Percentiles rank a stretch among this genome's conserved stretches.
Evolutionary conservation across 2,888 invertebrate genomes (phyloP).

Genomic region (Bellardia bayeri): DNA sequence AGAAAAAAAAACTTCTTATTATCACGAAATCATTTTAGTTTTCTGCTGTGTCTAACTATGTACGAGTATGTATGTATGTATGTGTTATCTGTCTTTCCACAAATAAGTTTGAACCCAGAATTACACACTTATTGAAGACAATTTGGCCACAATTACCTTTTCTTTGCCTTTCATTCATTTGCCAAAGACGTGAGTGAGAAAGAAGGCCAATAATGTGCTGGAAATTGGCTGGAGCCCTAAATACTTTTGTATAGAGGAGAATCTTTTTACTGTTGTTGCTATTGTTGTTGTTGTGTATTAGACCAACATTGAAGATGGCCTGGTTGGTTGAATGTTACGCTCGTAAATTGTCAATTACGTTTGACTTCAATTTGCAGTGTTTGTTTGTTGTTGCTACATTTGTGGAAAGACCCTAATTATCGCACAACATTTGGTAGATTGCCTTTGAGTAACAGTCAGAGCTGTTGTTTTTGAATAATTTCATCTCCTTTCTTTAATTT

Average conservation of each 20-base stretch:
- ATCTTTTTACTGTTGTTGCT: neutral
- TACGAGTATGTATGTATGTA: too few species aligned
- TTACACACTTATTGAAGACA: conserved; percentile 71
- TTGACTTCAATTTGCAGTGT: neutral
- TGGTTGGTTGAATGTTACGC: conserved; percentile 57
- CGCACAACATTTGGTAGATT: conserved; percentile 70
- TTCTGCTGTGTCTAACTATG: neutral
- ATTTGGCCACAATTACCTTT: conserved; percentile 72
- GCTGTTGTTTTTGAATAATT: conserved; percentile 30
- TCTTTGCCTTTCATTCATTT: conserved; percentile 40
- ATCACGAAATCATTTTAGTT: conserved; percentile 66
- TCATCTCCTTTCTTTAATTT: conserved; percentile 15
- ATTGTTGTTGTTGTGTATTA: conserved; percentile 44
- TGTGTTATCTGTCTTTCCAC: neutral
- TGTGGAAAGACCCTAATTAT: conserved; percentile 68
- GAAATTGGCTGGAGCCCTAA: conserved; percentile 51
- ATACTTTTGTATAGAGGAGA: conserved; percentile 36
- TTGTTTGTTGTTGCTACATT: conserved; percentile 27
- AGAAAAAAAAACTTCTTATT: conserved; percentile 40
- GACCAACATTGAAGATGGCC: conserved; percentile 53
- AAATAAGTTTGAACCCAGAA: conserved; percentile 52
- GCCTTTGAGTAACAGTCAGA: conserved; percentile 59
- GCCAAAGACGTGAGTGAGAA: conserved; percentile 54
- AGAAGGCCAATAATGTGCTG: conserved; percentile 37
- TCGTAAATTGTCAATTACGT: conserved; percentile 72